Evolutionary conservation across 2,113 vertebrate genomes (phyloP).

Genomic region (Trochalopteron elliotii): DNA sequence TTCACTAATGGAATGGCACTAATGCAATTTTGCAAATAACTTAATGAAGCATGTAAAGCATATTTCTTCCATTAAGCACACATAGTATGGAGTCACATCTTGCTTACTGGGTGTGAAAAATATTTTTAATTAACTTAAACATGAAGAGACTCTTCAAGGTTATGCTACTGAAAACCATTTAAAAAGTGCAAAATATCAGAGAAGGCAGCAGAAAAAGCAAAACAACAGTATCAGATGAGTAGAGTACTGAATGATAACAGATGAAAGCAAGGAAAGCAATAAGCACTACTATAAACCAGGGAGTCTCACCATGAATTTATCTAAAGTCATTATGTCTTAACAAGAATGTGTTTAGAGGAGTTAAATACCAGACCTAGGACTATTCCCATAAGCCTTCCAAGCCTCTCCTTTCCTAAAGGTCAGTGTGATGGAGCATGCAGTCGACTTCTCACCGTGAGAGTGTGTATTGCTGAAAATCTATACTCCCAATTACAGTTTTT

Average conservation of each 20-base stretch:
- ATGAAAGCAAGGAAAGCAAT: neutral
- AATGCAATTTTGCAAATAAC: constrained; percentile 78
- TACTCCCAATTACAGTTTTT: neutral
- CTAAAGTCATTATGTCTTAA: neutral
- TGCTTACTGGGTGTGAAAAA: constrained; percentile 71
- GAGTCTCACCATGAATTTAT: neutral
- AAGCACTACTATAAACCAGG: neutral
- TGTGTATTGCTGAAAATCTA: neutral
- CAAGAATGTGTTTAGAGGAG: neutral
- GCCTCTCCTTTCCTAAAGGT: constrained; percentile 25
- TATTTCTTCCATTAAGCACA: constrained; percentile 76
- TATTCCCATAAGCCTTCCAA: neutral
- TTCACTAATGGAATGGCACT: constrained; percentile 69
- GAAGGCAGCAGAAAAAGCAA: neutral
- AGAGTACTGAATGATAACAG: neutral
- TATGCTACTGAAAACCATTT: constrained; percentile 68
- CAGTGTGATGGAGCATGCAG: neutral
- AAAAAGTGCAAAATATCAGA: constrained; percentile 10
- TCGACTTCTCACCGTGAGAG: neutral
- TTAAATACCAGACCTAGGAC: neutral
- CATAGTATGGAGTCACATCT: constrained; percentile 63
- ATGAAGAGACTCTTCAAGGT: constrained; percentile 70
- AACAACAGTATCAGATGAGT: neutral
- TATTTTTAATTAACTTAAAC: constrained; percentile 72
- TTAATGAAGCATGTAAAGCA: constrained; percentile 76